Base-by-base conservation (phyloP, 1,140 invertebrate species). In the Drosophila bipectinata region DNA sequence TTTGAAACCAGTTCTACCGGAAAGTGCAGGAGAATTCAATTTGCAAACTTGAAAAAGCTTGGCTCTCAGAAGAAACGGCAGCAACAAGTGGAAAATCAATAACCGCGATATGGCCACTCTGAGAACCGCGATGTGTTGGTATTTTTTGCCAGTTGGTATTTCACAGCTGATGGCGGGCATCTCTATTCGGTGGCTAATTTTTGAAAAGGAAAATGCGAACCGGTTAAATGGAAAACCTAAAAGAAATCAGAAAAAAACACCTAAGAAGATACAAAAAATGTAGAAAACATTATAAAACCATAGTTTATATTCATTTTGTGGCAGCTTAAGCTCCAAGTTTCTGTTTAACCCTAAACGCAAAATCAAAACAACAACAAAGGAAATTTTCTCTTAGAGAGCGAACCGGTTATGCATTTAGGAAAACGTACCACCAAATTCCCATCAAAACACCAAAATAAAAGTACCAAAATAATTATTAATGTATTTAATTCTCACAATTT, bases 1-100 rank as follows among this genome's bases (percentile, higher is more conserved):
- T 72, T 59, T 72, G 41, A 45, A 37, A 75, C 72, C 72, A 39
- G 72, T 75, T 75, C 47, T 66, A 74, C 72, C 45, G 72, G 72
- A 64, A 74, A 28, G 12, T 18, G 63, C 45, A 30, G 3, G 24
- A 56, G 30, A 74, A 75, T 66, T 66, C n/a, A 53, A 58, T 66
- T 57, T 24, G n/a, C 2, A 64, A 64, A 37, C 63, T 1, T 30
- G 58, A 45, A 53, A 37, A 24, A 73, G 59, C 58, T 73, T 28
- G 7, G 30, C 34, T 62, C 4, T 45, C 32, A 4, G 18, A 4
- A 48, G 45, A 28, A 12, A n/a, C 14, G 9, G 44, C 45, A 67
- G 63, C 63, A 67, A 67, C 63, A 67, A 67, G 63, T 67, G 60
- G 47, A 60, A 72, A 53, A 72, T 71, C 68, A 52, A 72, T 61